phyloP scores from a whole-genome alignment of 2,888 invertebrate species.

The Heteromyza rotundicornis region DNA sequence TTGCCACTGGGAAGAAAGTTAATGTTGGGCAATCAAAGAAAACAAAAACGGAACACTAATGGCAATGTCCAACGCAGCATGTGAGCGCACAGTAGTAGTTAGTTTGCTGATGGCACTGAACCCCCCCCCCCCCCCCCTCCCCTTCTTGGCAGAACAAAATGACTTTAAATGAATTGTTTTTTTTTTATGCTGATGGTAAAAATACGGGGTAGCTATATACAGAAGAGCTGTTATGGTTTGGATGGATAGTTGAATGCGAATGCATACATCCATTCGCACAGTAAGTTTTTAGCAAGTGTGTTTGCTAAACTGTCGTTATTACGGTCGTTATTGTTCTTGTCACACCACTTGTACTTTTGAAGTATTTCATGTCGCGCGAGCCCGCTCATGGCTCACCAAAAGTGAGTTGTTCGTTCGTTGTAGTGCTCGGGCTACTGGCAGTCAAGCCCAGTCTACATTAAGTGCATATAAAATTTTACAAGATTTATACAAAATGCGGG shows the following conservation, averaged over 20 bases:
- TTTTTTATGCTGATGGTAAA: no score
- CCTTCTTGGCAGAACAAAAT: no score
- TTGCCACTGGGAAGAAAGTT: no score
- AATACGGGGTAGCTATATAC: no score
- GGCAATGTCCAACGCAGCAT: neutral
- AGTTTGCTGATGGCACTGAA: neutral
- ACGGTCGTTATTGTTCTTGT: neutral
- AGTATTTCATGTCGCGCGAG: neutral
- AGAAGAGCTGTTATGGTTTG: neutral
- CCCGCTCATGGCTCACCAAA: no score
- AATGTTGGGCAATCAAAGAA: neutral
- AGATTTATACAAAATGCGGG: neutral
- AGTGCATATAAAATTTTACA: neutral
- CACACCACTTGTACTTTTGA: slow-evolving; percentile 1
- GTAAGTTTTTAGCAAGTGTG: no score
- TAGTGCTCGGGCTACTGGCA: no score
- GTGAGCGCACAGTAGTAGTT: neutral
- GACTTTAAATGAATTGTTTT: neutral
- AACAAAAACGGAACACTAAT: neutral
- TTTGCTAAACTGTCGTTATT: slow-evolving; percentile 2
- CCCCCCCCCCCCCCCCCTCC: neutral
- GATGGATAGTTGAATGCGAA: neutral
- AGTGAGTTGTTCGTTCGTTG: no score
- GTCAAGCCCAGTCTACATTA: neutral
- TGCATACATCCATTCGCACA: neutral